Evolutionary conservation across 1,140 invertebrate genomes (phyloP).

Genomic region (Tigriopus japonicus): DNA sequence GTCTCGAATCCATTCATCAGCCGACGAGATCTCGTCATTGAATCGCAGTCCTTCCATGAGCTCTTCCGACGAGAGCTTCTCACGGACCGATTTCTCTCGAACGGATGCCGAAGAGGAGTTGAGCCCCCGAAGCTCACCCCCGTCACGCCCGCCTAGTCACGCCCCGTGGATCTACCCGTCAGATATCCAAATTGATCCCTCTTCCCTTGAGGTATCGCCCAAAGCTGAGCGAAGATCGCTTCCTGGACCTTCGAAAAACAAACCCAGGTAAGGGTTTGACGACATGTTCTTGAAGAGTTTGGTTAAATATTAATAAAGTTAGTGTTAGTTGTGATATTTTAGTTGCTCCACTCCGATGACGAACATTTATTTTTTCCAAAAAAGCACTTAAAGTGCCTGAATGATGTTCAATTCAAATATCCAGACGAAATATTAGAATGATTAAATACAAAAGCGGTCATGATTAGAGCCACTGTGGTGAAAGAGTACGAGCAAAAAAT

Average conservation of each 20-base stretch:
- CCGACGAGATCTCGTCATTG: slow-evolving; percentile 53
- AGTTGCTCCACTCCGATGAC: too few relatives aligned
- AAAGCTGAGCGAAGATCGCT: background rate
- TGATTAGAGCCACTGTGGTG: too few relatives aligned
- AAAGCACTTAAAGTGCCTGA: too few relatives aligned
- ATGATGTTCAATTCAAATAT: too few relatives aligned
- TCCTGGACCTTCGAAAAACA: background rate
- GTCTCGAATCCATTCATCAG: slow-evolving; percentile 41
- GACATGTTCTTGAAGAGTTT: too few relatives aligned
- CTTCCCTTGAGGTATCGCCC: slow-evolving; percentile 4
- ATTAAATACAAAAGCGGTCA: too few relatives aligned
- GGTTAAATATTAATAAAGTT: too few relatives aligned
- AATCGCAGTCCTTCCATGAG: slow-evolving; percentile 45
- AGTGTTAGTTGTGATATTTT: too few relatives aligned
- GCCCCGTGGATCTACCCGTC: slow-evolving; percentile 37
- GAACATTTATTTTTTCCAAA: too few relatives aligned
- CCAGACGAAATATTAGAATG: too few relatives aligned
- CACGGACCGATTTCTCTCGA: slow-evolving; percentile 32
- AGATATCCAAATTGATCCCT: slow-evolving; percentile 32
- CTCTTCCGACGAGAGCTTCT: slow-evolving; percentile 58
- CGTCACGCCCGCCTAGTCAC: slow-evolving; percentile 24
- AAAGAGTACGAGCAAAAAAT: too few relatives aligned
- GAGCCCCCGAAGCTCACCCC: slow-evolving; percentile 30
- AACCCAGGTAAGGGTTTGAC: too few relatives aligned
- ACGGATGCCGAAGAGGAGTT: slow-evolving; percentile 29